Base-by-base conservation (phyloP, 2,888 invertebrate species). In the Sarcophaga variegata region DNA sequence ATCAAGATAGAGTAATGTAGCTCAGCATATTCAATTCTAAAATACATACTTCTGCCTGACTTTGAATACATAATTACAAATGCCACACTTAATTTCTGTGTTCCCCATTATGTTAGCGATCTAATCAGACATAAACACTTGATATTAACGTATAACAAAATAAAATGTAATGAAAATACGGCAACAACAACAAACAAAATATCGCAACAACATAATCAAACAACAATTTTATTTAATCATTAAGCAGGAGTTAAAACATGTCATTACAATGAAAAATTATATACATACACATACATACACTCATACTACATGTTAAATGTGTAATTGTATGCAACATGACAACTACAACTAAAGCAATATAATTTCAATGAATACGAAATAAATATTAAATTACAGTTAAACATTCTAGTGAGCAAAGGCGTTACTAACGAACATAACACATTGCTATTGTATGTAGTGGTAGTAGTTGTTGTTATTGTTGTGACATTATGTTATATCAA, bases 351-450 rank as follows among this genome's bases (percentile, higher is more conserved):
- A 25, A 63, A 59, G 47, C 63, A 63, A 59, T 25, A 70, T 54
- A 54, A 70, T 82, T 76, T 70, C 64, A 76, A 66, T 78, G 77
- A 83, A 66, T 67, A 66, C 8, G 10, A 37, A 37, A 37, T 37
- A 37, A 37, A 37, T 37, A 64, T 76, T 63, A 82, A 71, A 76
- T 64, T 64, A 45, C 12, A 66, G 70, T 66, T 76, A 66, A 64
- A 71, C 60, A 77, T 71, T 83, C 66, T 22, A 66, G 37, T 37
- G 37, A 37, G 37, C 22, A 62, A 83, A 83, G 83, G 72, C 77
- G 77, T 82, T 82, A 47, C 59, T 37, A 37, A 0, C 64, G 64
- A 54, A 70, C 66, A 20, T 20, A 70, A 71, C 45, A 47, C 11
- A 49, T 74, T 72, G 11, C 14, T 49, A 14, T 49, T 49, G 62